A percentile compares a stretch with the other conserved stretches of the same genome.
Evolutionary conservation across 2,888 invertebrate genomes (phyloP).

Genomic region (Acanthosepion lycidas): DNA sequence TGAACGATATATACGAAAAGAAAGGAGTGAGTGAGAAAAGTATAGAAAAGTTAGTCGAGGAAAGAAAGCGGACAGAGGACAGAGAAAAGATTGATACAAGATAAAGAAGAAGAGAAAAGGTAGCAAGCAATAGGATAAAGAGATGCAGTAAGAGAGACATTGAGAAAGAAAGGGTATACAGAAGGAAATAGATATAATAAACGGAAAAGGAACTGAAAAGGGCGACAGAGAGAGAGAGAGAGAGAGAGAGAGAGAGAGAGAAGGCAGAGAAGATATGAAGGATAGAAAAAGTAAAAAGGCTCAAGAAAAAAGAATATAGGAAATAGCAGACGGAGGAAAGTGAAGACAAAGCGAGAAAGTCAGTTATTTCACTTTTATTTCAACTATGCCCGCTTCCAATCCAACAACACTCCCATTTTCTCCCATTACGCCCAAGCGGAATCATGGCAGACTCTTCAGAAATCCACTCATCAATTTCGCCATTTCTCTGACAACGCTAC

Average conservation of each 20-base stretch:
- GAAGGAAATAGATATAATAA: neutral
- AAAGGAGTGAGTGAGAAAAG: too few species aligned
- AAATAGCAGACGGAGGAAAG: neutral
- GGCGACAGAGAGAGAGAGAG: neutral
- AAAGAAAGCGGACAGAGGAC: too few species aligned
- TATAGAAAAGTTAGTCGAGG: too few species aligned
- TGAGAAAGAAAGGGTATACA: neutral
- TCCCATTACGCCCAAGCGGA: neutral
- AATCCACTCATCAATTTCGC: neutral
- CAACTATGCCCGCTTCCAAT: neutral
- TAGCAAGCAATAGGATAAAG: too few species aligned
- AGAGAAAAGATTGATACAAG: too few species aligned
- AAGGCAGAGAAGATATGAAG: neutral
- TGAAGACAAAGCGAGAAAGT: neutral
- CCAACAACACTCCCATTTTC: neutral
- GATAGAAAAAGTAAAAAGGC: neutral
- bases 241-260: neutral
- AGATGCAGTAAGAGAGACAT: neutral
- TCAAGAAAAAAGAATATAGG: neutral
- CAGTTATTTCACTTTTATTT: neutral
- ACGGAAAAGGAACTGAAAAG: neutral
- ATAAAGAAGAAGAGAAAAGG: too few species aligned
- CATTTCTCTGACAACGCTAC: neutral
- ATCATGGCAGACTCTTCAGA: neutral
- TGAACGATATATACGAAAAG: too few species aligned